These are phyloP conservation scores for Paradisaea rubra DNA, from an alignment of 2,113 vertebrate genomes.

Conservation along the genomic window DNA sequence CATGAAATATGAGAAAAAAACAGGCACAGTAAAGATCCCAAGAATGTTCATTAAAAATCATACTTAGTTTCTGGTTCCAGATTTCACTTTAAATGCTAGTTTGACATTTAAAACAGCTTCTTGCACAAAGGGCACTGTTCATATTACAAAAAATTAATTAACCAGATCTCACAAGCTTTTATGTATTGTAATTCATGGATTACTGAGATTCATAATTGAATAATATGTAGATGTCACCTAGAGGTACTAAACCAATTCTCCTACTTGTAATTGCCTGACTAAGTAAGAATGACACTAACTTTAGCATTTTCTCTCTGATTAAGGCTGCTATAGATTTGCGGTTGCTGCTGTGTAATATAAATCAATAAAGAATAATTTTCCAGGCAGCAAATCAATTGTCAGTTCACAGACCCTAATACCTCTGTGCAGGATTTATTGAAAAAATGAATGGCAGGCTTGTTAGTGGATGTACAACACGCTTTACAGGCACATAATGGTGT, in stretches of 20 bases:
- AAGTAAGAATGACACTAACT: slow-evolving; percentile 74
- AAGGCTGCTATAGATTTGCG: slow-evolving; percentile 69
- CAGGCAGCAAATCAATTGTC: slow-evolving; percentile 80
- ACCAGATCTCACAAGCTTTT: slow-evolving; percentile 49
- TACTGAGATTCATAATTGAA: slow-evolving; percentile 71
- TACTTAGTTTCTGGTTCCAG: not conserved
- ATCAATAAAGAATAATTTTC: slow-evolving; percentile 86
- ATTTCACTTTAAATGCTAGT: slow-evolving; percentile 22
- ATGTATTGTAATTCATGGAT: slow-evolving; percentile 67
- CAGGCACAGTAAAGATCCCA: not conserved
- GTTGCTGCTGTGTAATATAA: slow-evolving; percentile 69
- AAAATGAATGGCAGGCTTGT: slow-evolving; percentile 79
- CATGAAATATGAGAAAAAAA: not conserved
- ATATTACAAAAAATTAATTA: slow-evolving; percentile 60
- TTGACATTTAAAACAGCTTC: slow-evolving; percentile 62
- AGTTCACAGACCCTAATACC: slow-evolving; percentile 73
- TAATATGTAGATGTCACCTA: slow-evolving; percentile 72
- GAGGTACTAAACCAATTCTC: slow-evolving; percentile 68
- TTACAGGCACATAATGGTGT: slow-evolving; percentile 27
- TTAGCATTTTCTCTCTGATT: slow-evolving; percentile 74
- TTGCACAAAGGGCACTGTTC: slow-evolving; percentile 45
- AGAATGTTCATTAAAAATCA: slow-evolving; percentile 14
- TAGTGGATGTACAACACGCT: slow-evolving; percentile 64
- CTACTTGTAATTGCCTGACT: slow-evolving; percentile 68
- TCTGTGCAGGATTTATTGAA: slow-evolving; percentile 69